Conservation (phyloP, 2,113 vertebrate genomes). For the Cyprinodon variegatus region DNA sequence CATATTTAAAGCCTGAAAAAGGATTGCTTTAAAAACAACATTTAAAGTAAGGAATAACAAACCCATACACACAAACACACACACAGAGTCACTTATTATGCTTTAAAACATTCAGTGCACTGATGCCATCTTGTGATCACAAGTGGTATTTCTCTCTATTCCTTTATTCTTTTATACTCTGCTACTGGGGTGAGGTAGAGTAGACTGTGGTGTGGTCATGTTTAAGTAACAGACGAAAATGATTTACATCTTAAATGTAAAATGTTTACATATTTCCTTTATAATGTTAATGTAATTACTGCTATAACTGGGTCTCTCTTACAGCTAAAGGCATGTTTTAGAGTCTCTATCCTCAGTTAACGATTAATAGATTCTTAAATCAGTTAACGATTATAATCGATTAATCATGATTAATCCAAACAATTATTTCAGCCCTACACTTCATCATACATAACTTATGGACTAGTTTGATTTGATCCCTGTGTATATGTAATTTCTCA, state of each 20-base stretch:
- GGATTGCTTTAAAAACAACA: background rate
- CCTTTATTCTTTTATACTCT: background rate
- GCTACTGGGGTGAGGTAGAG: no score
- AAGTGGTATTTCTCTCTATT: background rate
- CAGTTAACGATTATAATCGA: no score
- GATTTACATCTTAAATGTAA: background rate
- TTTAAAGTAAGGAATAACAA: background rate
- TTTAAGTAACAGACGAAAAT: background rate
- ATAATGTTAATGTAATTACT: background rate
- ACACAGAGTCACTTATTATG: background rate
- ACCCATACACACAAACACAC: background rate
- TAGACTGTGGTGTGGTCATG: background rate
- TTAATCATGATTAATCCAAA: background rate
- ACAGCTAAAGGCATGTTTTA: no score
- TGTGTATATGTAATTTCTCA: background rate
- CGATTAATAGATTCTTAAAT: no score
- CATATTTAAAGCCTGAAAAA: background rate
- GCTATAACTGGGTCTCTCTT: background rate
- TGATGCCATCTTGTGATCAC: constrained; percentile 63
- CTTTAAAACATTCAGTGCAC: background rate
- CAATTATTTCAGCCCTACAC: background rate
- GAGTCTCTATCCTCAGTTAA: no score
- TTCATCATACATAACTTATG: background rate
- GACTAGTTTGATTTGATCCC: background rate
- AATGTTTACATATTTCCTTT: background rate